Evolutionary conservation across 2,113 vertebrate species (phyloP).

Genomic region (Thermophis baileyi): DNA sequence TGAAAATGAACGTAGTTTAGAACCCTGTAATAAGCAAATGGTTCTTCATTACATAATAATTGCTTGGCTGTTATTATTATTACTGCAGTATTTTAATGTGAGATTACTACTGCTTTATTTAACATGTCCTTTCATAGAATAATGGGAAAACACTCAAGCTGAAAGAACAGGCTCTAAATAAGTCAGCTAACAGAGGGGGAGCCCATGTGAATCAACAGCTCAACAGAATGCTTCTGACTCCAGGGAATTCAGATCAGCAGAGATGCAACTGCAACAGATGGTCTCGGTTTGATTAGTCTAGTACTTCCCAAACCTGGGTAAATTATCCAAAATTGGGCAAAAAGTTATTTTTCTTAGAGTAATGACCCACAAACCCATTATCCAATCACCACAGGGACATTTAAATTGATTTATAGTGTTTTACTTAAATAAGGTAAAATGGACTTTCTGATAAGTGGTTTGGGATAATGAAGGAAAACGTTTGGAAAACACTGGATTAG

Average conservation of each 20-base stretch:
- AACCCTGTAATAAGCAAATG: not conserved
- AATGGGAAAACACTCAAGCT: not conserved
- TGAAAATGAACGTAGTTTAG: not conserved
- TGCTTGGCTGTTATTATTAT: not conserved
- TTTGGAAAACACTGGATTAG: not conserved
- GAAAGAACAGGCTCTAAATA: not conserved
- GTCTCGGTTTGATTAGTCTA: not conserved
- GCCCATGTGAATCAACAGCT: not conserved
- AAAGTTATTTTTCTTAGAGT: not conserved
- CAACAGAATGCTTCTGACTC: not conserved
- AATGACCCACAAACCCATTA: not conserved
- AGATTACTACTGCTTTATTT: not conserved
- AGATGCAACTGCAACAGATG: not conserved
- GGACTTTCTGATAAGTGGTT: not conserved
- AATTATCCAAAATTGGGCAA: not conserved
- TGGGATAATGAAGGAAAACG: not conserved
- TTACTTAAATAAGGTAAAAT: not conserved
- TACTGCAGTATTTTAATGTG: slow-evolving; percentile 40
- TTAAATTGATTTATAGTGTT: not conserved
- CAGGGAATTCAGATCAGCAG: not conserved
- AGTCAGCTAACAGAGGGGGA: not conserved
- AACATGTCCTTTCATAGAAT: not conserved
- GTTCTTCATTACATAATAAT: not conserved
- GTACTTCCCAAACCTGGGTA: not conserved
- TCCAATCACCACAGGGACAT: not conserved